Evolutionary conservation across 2,888 invertebrate genomes (phyloP).

Genomic region (Icerya purchasi): DNA sequence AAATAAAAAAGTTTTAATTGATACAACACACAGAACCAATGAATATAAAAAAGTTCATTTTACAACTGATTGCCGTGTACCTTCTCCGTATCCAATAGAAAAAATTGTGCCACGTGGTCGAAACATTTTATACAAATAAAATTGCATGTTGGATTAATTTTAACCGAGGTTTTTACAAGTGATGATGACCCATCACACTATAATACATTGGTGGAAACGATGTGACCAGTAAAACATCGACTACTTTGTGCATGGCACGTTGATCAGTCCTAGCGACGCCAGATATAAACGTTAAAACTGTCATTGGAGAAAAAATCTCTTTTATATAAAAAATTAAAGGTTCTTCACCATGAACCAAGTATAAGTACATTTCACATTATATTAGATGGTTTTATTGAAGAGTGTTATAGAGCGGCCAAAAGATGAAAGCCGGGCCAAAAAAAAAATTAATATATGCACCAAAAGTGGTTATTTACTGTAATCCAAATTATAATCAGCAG

Average conservation of each 20-base stretch:
- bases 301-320: constrained; percentile 2
- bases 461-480: too few species aligned
- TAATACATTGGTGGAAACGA: constrained; percentile 18
- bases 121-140: constrained; percentile 14
- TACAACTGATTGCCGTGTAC: constrained; percentile 16
- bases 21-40: constrained; percentile 20
- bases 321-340: constrained; percentile 4
- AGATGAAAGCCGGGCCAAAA: too few species aligned
- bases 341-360: constrained; percentile 2
- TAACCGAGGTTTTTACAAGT: constrained; percentile 19
- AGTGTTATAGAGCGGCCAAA: not conserved
- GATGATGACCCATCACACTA: constrained; percentile 18
- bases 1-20: constrained; percentile 18
- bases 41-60: constrained; percentile 15
- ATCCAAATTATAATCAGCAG: too few species aligned
- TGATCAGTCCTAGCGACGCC: constrained; percentile 17
- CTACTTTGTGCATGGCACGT: constrained; percentile 21
- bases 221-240: constrained; percentile 13
- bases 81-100: constrained; percentile 17
- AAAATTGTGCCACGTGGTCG: constrained; percentile 12
- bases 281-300: not conserved
- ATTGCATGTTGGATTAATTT: constrained; percentile 12
- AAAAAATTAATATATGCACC: too few species aligned
- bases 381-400: not conserved
- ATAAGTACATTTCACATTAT: not conserved